A percentile compares a stretch with the other conserved stretches of the same genome.
phyloP scores from a whole-genome alignment of 2,888 invertebrate genomes.

The Caenorhabditis sulstoni region DNA sequence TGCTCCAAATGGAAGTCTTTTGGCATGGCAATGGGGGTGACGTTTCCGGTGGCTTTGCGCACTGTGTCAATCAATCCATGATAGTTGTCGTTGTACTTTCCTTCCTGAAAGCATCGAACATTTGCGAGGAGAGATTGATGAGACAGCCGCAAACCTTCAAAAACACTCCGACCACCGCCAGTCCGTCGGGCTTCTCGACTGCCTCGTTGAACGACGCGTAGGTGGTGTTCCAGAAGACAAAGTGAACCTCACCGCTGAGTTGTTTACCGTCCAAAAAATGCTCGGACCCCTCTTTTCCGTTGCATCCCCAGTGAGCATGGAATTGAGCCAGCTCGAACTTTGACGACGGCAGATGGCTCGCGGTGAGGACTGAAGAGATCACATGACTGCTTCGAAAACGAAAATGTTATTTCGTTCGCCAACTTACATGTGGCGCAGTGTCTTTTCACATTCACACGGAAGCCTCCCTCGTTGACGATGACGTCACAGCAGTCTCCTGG shows the following conservation, averaged over 20 bases:
- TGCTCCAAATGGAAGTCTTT: conserved; percentile 61
- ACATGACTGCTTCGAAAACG: background rate
- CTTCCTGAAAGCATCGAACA: conserved; percentile 57
- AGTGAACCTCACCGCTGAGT: conserved; percentile 75
- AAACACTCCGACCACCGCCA: conserved; percentile 77
- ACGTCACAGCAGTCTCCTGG: conserved; percentile 71
- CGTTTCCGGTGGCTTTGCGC: conserved; percentile 60
- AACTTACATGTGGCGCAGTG: conserved; percentile 68
- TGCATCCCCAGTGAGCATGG: conserved; percentile 78
- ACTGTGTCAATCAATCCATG: conserved; percentile 69
- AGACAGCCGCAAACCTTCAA: conserved; percentile 68
- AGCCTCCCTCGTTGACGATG: conserved; percentile 61
- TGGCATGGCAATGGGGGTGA: conserved; percentile 59
- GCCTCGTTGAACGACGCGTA: conserved; percentile 74
- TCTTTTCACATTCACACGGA: conserved; percentile 67
- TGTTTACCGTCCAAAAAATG: conserved; percentile 74
- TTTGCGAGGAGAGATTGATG: no score
- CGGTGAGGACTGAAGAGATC: conserved; percentile 56
- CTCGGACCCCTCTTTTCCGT: conserved; percentile 75
- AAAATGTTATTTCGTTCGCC: background rate
- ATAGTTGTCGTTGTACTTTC: conserved; percentile 65
- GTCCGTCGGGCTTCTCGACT: conserved; percentile 71
- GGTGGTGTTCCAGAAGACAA: conserved; percentile 78
- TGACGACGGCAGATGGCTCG: conserved; percentile 58
- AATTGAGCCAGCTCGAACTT: conserved; percentile 75